Evolutionary conservation across 2,888 invertebrate genomes (phyloP), one percentile per base, ranked within the genome.

Genomic region (Xestia c-nigrum): DNA sequence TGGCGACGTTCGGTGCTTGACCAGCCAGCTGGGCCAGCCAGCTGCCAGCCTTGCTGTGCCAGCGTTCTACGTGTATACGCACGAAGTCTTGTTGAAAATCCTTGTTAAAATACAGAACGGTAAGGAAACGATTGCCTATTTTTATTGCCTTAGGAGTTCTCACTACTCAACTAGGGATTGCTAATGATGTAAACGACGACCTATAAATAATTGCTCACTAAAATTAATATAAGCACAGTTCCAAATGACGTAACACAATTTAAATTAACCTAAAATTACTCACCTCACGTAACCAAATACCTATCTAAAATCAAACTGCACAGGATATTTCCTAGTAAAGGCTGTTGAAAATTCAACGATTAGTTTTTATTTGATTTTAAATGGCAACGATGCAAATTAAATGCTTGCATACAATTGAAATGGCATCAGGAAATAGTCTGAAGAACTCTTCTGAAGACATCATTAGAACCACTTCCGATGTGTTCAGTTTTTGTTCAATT

Each of bases 341-440:
- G 24, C 69, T 47, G 47, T 72, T 50, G 12, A 72, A 50, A 74
- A 31, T 61, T 67, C 55, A 81, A 75, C 7, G 6, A 65, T 38
- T 21, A 38, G 24, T 70, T 70, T 83, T 70, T 69, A 77, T 83
- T 55, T 52, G 0, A 59, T 61, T 59, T 65, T 55, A 55, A 69
- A 78, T 78, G 72, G 59, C 72, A 69, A 46, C 19, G 40, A 52
- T 50, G 21, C 64, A 65, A 78, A 68, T 78, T 59, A 67, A 38
- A 71, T 19, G 21, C 43, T 61, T 59, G 40, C 38, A 65, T 55
- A 78, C 59, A 83, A 65, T 65, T 6, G 19, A 65, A 78, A 55
- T 69, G 24, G 68, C 68, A 79, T 4, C 79, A 78, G 84, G 79
- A 81, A 81, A 72, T 57, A 68, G 59, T 24, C 2, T 24, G 40